Evolutionary conservation across 2,113 vertebrate genomes (phyloP), one percentile per base, ranked within the genome.

Genomic region (Seriola quinqueradiata): DNA sequence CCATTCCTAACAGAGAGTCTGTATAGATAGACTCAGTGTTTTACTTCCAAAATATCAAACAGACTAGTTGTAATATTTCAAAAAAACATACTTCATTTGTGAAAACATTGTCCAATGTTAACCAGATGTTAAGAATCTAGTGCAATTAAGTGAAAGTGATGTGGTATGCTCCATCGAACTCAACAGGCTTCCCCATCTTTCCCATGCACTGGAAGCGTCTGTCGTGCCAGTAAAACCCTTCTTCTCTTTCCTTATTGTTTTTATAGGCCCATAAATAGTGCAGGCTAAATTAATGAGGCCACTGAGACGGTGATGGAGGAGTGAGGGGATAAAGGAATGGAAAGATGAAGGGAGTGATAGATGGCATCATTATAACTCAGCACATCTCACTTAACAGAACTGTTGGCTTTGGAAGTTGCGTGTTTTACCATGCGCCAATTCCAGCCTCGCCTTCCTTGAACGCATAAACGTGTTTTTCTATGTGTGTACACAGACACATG

Each of bases 291-390:
- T 89, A 92, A 92, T 90, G 91, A 93, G 92, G 83, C 91, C 90
- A 77, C 80, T 75, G 89, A 90, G 90, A 92, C 73, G 81, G 46
- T 89, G 89, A 93, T 88, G 84, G 88, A 90, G 73, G 84, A 88
- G 87, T 84, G 86, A 79, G 79, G 85, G 91, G 79, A 90, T 89
- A 65, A 87, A 90, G 81, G 81, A 85, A 92, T 85, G 86, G 84
- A 79, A 83, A 92, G 90, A 92, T 88, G 86, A 90, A 93, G 90
- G 89, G 78, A 85, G 84, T 94, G 94, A 95, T 94, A 92, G 93
- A 95, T 94, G 91, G 92, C 90, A 90, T 93, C 93, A 92, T 94
- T 95, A 94, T 86, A 90, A 73, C 64, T 55, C 77, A 77, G 92
- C 89, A 91, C 77, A 94, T 95, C 92, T 94, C 89, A 93, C 90